A percentile compares a stretch with the other conserved stretches of the same genome.
Conservation (phyloP, 37 sponge, comb jelly and placozoan genomes). For the Bolinopsis microptera region DNA sequence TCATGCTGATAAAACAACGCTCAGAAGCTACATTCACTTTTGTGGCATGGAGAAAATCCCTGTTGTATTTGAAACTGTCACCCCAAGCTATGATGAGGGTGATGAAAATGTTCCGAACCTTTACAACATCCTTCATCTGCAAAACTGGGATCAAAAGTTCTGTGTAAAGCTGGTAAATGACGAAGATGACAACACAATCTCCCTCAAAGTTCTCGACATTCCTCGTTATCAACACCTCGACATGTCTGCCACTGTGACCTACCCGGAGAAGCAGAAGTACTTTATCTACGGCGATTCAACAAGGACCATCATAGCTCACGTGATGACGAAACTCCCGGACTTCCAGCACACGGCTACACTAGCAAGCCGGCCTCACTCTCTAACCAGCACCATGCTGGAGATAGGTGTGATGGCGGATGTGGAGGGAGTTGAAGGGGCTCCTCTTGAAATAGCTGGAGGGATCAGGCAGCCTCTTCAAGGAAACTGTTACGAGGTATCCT, state of each 20-base stretch:
- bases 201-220: conserved; percentile 20
- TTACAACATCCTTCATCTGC: conserved; percentile 24
- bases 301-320: neutral
- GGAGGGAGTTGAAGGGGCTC: neutral
- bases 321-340: conserved; percentile 8
- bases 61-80: conserved; percentile 3
- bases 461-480: neutral
- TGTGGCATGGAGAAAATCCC: neutral
- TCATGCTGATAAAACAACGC: neutral
- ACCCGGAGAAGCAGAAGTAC: conserved; percentile 21
- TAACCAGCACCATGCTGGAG: neutral
- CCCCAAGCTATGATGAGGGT: neutral
- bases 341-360: neutral
- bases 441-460: neutral
- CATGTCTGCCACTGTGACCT: neutral
- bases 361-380: neutral
- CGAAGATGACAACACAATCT: neutral
- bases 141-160: neutral
- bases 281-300: conserved; percentile 25
- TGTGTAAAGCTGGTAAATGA: conserved; percentile 3
- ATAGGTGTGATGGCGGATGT: conserved; percentile 4
- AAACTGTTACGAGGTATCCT: conserved; percentile 2
- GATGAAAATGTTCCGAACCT: conserved; percentile 1
- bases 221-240: conserved; percentile 14
- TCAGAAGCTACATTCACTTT: neutral